Evolutionary conservation across 2,113 vertebrate genomes (phyloP).

Genomic region (Sialia sialis): DNA sequence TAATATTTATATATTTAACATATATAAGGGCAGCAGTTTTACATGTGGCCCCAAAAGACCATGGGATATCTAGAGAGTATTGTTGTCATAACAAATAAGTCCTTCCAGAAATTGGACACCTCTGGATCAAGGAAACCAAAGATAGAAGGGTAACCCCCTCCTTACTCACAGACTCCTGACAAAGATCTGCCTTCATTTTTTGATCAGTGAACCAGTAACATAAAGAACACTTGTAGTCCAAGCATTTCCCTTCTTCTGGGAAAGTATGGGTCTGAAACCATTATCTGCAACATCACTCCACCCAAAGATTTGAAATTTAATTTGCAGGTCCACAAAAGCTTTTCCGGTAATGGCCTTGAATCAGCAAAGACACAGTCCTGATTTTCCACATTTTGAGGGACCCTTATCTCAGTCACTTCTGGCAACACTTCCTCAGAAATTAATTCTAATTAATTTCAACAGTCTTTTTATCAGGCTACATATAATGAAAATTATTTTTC

Average conservation of each 20-base stretch:
- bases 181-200: background rate
- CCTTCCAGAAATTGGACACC: background rate
- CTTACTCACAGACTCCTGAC: background rate
- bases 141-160: background rate
- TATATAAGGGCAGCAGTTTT: background rate
- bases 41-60: background rate
- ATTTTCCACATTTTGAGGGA: background rate
- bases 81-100: background rate
- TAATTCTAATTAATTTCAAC: background rate
- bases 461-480: background rate
- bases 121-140: background rate
- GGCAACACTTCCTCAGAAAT: background rate
- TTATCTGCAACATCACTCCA: background rate
- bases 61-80: background rate
- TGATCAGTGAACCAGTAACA: background rate
- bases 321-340: background rate
- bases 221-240: background rate
- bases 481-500: background rate
- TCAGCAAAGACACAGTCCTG: background rate
- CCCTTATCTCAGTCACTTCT: background rate
- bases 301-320: background rate
- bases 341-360: background rate
- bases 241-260: background rate
- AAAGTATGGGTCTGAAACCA: background rate
- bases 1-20: background rate